Base-by-base conservation (phyloP, 1,140 invertebrate genomes). In the Procambarus virginalis region DNA sequence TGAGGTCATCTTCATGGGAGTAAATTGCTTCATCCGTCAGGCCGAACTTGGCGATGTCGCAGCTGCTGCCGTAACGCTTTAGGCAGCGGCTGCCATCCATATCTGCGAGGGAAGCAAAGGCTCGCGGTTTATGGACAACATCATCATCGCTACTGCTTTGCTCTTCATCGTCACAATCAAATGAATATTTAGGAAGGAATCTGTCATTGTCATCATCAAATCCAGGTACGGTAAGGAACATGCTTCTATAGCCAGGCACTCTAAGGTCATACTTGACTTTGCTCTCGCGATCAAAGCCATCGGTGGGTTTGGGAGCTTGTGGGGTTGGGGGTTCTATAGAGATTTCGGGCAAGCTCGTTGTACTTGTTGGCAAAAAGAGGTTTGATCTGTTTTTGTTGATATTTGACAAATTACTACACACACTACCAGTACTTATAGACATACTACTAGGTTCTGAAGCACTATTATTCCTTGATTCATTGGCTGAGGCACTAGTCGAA, bases 221-320 rank as follows among this genome's bases (percentile, higher is more conserved):
- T 58, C 91, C 91, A 68, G 91, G 91, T 49, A 92, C 91, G 51
- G 91, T 92, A 14, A 92, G 89, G 79, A 92, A 92, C 84, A 90
- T 90, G 58, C 89, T 90, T 48, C 91, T 77, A 75, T 88, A 92
- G 22, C 91, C 91, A 84, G 91, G 91, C 76, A 91, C 86, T 79
- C 48, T 84, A 60, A 90, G 89, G 55, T 84, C 84, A 78, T 92
- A 91, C 68, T 82, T 86, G 17, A 86, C 51, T 68, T 90, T 91
- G 68, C 64, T 87, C 68, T 90, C 85, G 6, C 83, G 75, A 48
- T 91, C 89, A 79, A 76, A 88, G 51, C 48, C 73, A 46, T 86
- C 84, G 48, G 84, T 90, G 5, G 89, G 91, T 64, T 92, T 92
- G 17, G 91, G 91, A 9, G 91, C 91, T 34, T 90, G 91, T 0